Conservation (phyloP, 2,888 invertebrate genomes). For the Stegana nigrithorax region DNA sequence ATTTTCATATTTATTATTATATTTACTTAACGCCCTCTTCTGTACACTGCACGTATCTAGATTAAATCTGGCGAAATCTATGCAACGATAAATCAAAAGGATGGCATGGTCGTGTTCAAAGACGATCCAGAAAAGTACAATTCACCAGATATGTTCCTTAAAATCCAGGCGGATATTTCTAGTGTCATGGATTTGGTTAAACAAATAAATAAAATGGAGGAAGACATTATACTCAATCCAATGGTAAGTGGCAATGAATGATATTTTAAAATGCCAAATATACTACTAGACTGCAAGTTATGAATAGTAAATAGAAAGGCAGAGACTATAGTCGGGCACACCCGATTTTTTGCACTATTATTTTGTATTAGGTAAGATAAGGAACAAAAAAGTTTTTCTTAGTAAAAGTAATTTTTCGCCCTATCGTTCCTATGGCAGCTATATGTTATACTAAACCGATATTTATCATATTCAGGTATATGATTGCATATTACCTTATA, state of each 20-base stretch:
- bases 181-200: slow-evolving; percentile 89
- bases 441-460: no score
- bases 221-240: slow-evolving; percentile 92
- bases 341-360: no score
- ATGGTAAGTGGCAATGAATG: slow-evolving; percentile 69
- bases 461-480: no score
- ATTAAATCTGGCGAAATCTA: slow-evolving; percentile 97
- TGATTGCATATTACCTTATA: no score
- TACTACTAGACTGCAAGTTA: no score
- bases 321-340: no score
- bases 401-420: no score
- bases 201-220: slow-evolving; percentile 92
- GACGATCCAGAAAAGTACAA: slow-evolving; percentile 97
- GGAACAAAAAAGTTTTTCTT: no score
- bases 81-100: slow-evolving; percentile 96
- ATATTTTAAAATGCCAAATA: not conserved
- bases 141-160: slow-evolving; percentile 86
- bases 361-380: no score
- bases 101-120: slow-evolving; percentile 97
- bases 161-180: slow-evolving; percentile 87
- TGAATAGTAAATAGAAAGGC: no score
- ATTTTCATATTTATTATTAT: not conserved
- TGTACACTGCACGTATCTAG: slow-evolving; percentile 68
- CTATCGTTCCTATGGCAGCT: no score
- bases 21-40: not conserved